Conservation (phyloP, 2,797 vertebrate species). For the Cygnus olor region DNA sequence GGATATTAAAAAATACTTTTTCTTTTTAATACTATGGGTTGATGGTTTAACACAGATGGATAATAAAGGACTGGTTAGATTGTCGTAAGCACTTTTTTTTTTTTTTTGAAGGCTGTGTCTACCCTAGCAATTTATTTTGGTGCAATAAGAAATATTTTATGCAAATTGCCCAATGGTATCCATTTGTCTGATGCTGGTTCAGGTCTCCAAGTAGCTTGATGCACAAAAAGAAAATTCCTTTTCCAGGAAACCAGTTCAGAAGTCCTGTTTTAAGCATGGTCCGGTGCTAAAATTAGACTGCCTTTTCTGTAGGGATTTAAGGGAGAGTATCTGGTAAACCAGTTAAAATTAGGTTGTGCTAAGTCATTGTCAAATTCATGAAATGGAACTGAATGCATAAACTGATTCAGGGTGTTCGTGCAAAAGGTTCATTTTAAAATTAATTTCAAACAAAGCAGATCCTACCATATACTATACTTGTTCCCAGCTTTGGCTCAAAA, state of each 20-base stretch:
- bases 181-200: background rate
- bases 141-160: background rate
- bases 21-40: background rate
- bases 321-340: background rate
- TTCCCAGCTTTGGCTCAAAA: constrained; percentile 23
- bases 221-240: background rate
- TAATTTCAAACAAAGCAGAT: constrained; percentile 64
- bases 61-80: background rate
- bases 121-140: background rate
- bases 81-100: background rate
- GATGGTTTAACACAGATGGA: background rate
- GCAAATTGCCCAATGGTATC: background rate
- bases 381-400: background rate
- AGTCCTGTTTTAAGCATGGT: background rate
- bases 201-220: background rate
- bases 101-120: background rate
- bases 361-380: background rate
- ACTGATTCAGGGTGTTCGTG: background rate
- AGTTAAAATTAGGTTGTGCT: background rate
- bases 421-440: constrained; percentile 70
- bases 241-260: background rate
- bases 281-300: background rate
- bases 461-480: constrained; percentile 8
- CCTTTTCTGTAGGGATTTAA: background rate
- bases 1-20: background rate